Percentiles rank a stretch among this genome's conserved stretches.
Conservation (phyloP, 2,113 vertebrate species). For the Xiphophorus hellerii region DNA sequence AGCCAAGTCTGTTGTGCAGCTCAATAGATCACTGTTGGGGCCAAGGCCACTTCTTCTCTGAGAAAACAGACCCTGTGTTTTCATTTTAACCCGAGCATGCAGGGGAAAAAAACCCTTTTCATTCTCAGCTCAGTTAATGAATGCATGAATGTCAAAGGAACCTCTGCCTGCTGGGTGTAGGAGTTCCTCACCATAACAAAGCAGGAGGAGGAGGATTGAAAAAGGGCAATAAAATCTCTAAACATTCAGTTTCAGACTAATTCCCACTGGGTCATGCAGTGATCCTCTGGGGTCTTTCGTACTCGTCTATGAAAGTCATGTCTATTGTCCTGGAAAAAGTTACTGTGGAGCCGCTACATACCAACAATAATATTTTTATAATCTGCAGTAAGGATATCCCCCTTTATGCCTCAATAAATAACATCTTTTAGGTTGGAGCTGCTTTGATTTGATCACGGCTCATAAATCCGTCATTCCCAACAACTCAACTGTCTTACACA, state of each 20-base stretch:
- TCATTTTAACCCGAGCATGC: slow-evolving; percentile 13
- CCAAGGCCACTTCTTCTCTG: slow-evolving; percentile 29
- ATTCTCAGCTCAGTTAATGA: neutral
- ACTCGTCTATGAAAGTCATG: too few relatives aligned
- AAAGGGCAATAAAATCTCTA: neutral
- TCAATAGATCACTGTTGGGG: slow-evolving; percentile 76
- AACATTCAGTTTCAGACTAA: neutral
- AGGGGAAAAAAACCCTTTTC: neutral
- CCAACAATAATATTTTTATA: neutral
- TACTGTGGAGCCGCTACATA: neutral
- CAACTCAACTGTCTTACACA: neutral
- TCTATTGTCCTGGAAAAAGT: neutral
- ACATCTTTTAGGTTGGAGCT: neutral
- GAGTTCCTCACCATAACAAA: neutral
- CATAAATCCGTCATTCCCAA: neutral
- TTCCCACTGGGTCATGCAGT: neutral
- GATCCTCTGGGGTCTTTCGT: too few relatives aligned
- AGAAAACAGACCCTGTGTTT: slow-evolving; percentile 30
- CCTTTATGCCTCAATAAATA: neutral
- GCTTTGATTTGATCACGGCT: neutral
- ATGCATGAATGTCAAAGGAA: slow-evolving; percentile 17
- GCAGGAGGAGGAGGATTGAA: neutral
- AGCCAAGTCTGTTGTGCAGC: slow-evolving; percentile 58
- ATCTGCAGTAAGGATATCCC: neutral
- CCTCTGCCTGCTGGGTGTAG: slow-evolving; percentile 9